A percentile compares a stretch with the other conserved stretches of the same genome.
These are phyloP conservation scores for Thysanoteuthis rhombus DNA, from an alignment of 2,888 invertebrate genomes.

Conservation along the genomic window DNA sequence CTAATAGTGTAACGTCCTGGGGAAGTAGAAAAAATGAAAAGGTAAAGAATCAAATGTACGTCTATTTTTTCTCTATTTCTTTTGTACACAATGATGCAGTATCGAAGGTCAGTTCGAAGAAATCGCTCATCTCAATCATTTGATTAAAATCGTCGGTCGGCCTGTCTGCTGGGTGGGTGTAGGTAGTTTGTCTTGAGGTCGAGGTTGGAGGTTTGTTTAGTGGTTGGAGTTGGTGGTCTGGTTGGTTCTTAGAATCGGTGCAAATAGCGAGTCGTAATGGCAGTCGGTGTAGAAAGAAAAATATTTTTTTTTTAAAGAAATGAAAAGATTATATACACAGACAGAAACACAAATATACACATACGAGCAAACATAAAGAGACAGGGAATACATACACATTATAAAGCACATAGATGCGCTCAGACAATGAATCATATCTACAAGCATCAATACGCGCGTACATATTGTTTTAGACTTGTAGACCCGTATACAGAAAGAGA, in stretches of 20 bases:
- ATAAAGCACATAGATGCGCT: no score
- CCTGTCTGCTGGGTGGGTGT: background rate
- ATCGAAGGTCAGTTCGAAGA: background rate
- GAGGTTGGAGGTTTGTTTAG: no score
- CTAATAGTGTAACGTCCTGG: background rate
- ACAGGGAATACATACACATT: no score
- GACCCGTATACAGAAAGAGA: no score
- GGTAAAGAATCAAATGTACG: background rate
- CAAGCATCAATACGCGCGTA: no score
- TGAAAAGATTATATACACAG: background rate
- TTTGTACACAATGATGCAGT: background rate
- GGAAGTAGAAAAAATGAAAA: background rate
- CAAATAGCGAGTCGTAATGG: background rate
- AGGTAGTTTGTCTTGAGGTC: background rate
- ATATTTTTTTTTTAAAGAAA: background rate
- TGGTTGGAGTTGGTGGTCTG: background rate
- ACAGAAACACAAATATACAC: background rate
- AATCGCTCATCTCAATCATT: background rate
- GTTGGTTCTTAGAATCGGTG: background rate
- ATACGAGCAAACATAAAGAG: no score
- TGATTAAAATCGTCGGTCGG: background rate
- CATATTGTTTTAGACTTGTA: no score
- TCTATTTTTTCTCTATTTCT: background rate
- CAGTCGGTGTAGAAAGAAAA: background rate
- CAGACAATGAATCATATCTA: no score